phyloP scores from a whole-genome alignment of 1,140 invertebrate species.

The Brachionus rotundiformis region DNA sequence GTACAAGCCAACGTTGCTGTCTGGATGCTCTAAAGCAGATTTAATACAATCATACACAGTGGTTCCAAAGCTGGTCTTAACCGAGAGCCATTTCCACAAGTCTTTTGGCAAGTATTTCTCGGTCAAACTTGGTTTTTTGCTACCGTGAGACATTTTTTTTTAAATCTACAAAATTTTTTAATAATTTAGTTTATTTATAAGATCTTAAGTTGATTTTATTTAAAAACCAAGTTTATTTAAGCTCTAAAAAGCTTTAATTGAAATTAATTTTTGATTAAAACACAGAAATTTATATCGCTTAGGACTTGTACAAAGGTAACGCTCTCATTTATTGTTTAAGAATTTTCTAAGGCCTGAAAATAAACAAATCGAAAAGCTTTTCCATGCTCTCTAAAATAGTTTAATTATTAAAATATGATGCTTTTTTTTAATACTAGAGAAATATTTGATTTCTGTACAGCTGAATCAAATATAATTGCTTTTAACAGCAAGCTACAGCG shows the following conservation, averaged over 20 bases:
- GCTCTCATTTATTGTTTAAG: not conserved
- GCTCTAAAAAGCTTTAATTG: not conserved
- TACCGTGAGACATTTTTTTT: slow-evolving; percentile 44
- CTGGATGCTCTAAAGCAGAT: slow-evolving; percentile 51
- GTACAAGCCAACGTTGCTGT: slow-evolving; percentile 41
- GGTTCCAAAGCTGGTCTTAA: slow-evolving; percentile 36
- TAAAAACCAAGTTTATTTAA: not conserved
- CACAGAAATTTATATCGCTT: slow-evolving; percentile 15
- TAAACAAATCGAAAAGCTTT: slow-evolving; percentile 18
- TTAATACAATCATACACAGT: slow-evolving; percentile 48
- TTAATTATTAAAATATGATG: slow-evolving; percentile 22
- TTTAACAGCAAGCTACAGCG: slow-evolving; percentile 20
- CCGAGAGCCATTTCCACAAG: slow-evolving; percentile 25
- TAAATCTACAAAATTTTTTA: not conserved
- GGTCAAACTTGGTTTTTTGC: slow-evolving; percentile 46
- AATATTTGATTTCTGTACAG: not conserved
- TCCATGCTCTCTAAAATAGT: slow-evolving; percentile 19
- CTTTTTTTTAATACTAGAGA: slow-evolving; percentile 6
- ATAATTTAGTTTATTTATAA: not conserved
- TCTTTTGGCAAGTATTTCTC: slow-evolving; percentile 51
- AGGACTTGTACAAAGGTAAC: not conserved
- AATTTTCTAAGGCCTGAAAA: slow-evolving; percentile 24
- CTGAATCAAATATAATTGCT: slow-evolving; percentile 7
- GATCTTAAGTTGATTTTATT: not conserved
- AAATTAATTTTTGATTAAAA: not conserved